Percentiles rank a stretch among this genome's conserved stretches.
Conservation (phyloP, 2,888 invertebrate species). For the Coleophora flavipennella region DNA sequence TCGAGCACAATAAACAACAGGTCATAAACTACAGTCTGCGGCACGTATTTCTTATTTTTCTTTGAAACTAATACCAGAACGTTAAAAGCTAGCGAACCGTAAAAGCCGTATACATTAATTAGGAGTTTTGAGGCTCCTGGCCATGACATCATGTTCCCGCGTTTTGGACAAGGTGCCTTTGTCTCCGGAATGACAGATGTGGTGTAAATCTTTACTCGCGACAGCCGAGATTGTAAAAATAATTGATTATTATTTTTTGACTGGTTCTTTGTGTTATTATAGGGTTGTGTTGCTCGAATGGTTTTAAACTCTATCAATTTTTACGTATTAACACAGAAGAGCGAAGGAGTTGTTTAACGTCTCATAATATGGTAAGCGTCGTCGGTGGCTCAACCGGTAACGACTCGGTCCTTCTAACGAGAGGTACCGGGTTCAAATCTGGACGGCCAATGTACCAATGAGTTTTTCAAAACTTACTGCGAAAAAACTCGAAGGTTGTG, state of each 20-base stretch:
- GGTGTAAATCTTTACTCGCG: constrained; percentile 58
- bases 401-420: no score
- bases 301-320: no score
- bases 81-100: constrained; percentile 38
- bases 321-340: no score
- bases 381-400: no score
- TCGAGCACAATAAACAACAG: constrained; percentile 46
- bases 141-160: constrained; percentile 59
- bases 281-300: constrained; percentile 8
- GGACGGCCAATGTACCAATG: no score
- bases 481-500: no score
- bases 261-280: constrained; percentile 31
- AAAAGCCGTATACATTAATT: constrained; percentile 60
- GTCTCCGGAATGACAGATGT: constrained; percentile 53
- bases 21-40: constrained; percentile 42
- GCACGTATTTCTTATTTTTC: constrained; percentile 55
- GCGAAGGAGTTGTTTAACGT: no score
- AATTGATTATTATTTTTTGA: constrained; percentile 54
- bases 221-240: constrained; percentile 50
- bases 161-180: constrained; percentile 56
- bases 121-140: constrained; percentile 26
- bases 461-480: no score
- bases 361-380: no score
- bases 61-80: constrained; percentile 36
- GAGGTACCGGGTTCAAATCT: no score